Evolutionary conservation across 1,140 invertebrate species (phyloP).

Genomic region (roundworm (Caenorhabditis elegans)): DNA sequence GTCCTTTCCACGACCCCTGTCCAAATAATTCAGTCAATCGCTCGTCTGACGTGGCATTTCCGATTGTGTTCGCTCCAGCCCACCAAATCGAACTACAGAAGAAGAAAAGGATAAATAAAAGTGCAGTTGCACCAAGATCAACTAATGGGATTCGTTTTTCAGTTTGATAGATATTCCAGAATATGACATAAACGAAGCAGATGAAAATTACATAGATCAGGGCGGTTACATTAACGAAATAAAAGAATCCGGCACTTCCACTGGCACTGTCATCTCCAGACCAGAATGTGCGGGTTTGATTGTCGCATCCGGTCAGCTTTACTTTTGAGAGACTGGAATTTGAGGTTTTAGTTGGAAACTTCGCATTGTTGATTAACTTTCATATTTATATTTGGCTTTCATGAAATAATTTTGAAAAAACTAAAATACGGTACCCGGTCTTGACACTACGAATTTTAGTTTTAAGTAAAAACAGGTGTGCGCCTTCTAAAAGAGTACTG

Average conservation of each 20-base stretch:
- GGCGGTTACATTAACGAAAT: constrained; percentile 41
- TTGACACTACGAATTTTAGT: too few species aligned
- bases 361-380: background rate
- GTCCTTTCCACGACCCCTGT: background rate
- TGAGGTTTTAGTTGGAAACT: background rate
- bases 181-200: constrained; percentile 36
- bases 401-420: too few species aligned
- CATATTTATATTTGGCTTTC: too few species aligned
- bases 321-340: constrained; percentile 27
- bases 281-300: background rate
- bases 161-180: constrained; percentile 35
- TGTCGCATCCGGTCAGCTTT: background rate
- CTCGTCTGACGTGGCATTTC: background rate
- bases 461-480: too few species aligned
- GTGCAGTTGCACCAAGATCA: constrained; percentile 35
- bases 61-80: constrained; percentile 39
- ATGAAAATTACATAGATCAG: constrained; percentile 29
- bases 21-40: background rate
- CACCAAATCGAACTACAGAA: constrained; percentile 48
- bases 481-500: too few species aligned
- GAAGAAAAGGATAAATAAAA: constrained; percentile 47
- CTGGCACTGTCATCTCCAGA: constrained; percentile 19
- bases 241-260: constrained; percentile 42
- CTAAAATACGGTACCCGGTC: too few species aligned
- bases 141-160: constrained; percentile 23